Base-by-base conservation (phyloP, 1,140 invertebrate species). In the Lordiphosa mommai region DNA sequence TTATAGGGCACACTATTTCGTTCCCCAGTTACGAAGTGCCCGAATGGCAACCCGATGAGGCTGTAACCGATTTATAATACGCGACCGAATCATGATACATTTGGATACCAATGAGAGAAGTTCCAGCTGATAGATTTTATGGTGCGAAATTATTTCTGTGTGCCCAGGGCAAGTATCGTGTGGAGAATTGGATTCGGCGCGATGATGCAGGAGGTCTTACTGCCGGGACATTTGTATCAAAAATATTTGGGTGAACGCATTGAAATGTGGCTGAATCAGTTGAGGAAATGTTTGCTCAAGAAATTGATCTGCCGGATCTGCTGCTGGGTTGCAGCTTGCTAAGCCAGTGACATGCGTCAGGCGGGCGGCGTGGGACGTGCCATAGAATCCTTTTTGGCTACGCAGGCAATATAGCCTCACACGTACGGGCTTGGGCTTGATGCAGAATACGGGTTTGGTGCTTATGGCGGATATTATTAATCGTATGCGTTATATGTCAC, bases 381-480 rank as follows among this genome's bases (percentile, higher is more conserved):
- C 23, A 92, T 97, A 89, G 93, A 94, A 72, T 91, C 92, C 53
- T 96, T 99, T 84, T 88, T 99, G 9, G 92, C 97, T 0, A 99
- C 98, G n/a, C n/a, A 4, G 98, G 98, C 41, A 99, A 96, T 86
- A 90, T 99, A 2, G 91, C 90, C 1, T 93, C 94, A 0, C 90
- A 89, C 51, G n/a, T n/a, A 91, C 91, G 29, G 94, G 95, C 17
- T 90, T 98, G 3, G 96, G 95, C 14, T 88, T 99, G 0, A 93
- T 95, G 91, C 97, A 99, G 90, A 93, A 90, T 76, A 92, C 92
- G 69, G 98, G 98, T 6, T 90, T 99, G n/a, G 93, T 95, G 0
- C 96, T 99, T 32, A 92, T 98, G 17, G 95, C 96, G 0, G 99
- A 99, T 90, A 99, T 99, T 86, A 95, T 99, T 56, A 99, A 99